These are phyloP conservation scores for Penaeus indicus DNA, from an alignment of 1,140 invertebrate genomes.

Conservation along the genomic window DNA sequence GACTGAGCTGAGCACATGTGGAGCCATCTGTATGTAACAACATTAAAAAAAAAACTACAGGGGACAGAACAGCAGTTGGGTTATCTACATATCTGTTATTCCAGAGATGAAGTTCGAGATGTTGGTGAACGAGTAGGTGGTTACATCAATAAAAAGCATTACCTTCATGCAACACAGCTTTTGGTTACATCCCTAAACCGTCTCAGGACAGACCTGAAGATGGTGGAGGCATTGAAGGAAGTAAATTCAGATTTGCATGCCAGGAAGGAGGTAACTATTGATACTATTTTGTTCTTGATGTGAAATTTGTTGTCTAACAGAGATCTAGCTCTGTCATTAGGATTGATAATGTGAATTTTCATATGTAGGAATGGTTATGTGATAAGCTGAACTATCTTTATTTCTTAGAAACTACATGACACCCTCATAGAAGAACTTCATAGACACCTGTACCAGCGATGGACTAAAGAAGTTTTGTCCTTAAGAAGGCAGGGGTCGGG, in stretches of 20 bases:
- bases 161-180: conserved; percentile 87
- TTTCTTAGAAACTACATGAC: conserved; percentile 77
- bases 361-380: too few relatives aligned
- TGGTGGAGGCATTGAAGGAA: conserved; percentile 79
- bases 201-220: conserved; percentile 60
- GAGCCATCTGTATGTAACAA: too few relatives aligned
- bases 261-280: conserved; percentile 76
- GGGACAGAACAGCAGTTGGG: too few relatives aligned
- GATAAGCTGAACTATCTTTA: conserved; percentile 31
- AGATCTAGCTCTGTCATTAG: too few relatives aligned
- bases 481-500: conserved; percentile 77
- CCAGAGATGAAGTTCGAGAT: conserved; percentile 82
- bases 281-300: neutral
- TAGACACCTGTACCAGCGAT: conserved; percentile 81
- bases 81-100: conserved; percentile 65
- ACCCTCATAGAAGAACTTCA: conserved; percentile 81
- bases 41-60: too few relatives aligned
- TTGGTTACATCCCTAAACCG: conserved; percentile 73
- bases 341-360: too few relatives aligned
- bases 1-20: too few relatives aligned
- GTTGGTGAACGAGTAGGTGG: conserved; percentile 82
- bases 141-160: conserved; percentile 82
- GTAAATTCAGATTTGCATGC: conserved; percentile 79
- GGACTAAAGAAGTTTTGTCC: conserved; percentile 74
- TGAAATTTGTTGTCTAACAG: neutral